phyloP scores from a whole-genome alignment of 2,113 vertebrate genomes.

The Psilopogon haemacephalus region DNA sequence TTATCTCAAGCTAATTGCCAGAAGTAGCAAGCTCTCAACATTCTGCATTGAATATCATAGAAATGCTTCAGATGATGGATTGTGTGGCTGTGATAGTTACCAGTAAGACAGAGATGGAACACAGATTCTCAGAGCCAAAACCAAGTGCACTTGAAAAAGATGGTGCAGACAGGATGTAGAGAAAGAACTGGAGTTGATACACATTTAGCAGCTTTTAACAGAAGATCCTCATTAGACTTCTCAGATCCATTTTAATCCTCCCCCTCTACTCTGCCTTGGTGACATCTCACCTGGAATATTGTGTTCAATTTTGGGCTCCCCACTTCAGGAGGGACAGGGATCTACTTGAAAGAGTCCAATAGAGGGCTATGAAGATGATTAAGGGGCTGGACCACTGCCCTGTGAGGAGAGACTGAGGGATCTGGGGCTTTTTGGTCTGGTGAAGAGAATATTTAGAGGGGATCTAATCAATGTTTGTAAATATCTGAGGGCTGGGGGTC shows the following conservation, averaged over 20 bases:
- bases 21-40: not conserved
- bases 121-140: not conserved
- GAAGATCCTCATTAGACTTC: not conserved
- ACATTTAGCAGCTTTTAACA: not conserved
- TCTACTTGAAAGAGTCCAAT: too few species aligned
- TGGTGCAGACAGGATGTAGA: not conserved
- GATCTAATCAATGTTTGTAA: too few species aligned
- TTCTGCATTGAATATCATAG: not conserved
- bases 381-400: too few species aligned
- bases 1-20: constrained; percentile 44
- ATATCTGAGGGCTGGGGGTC: too few species aligned
- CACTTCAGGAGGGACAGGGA: too few species aligned
- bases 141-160: not conserved
- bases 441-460: too few species aligned
- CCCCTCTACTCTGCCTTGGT: too few species aligned
- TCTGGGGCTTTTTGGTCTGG: too few species aligned
- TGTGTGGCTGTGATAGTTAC: not conserved
- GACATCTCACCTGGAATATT: too few species aligned
- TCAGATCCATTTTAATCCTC: not conserved
- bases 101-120: not conserved
- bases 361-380: too few species aligned
- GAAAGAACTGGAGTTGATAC: not conserved
- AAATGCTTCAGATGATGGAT: constrained; percentile 1
- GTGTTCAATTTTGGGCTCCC: too few species aligned
- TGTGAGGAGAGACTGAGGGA: too few species aligned